A percentile compares a stretch with the other conserved stretches of the same genome.
phyloP scores from a whole-genome alignment of 2,113 vertebrate genomes.

The Papio anubis region DNA sequence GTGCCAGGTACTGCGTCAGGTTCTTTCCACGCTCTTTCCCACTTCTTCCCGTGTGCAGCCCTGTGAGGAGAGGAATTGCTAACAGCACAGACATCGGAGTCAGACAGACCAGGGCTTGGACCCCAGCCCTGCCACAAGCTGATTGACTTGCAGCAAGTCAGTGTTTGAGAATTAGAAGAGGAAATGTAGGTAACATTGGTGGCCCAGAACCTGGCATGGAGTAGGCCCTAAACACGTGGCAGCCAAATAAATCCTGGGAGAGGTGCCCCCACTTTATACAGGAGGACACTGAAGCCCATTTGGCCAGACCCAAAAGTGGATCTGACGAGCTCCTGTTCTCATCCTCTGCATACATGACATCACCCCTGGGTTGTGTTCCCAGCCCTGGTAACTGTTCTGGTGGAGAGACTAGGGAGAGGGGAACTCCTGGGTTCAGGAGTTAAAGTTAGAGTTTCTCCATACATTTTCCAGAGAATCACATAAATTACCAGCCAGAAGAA shows the following conservation, averaged over 20 bases:
- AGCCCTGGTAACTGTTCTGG: background rate
- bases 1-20: background rate
- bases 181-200: background rate
- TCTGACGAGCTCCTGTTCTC: background rate
- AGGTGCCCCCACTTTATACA: background rate
- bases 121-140: background rate
- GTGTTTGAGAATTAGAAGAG: background rate
- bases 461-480: background rate
- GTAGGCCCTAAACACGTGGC: background rate
- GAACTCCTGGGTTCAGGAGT: background rate
- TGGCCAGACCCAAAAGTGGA: background rate
- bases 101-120: background rate
- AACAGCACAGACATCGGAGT: background rate
- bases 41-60: background rate
- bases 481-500: background rate
- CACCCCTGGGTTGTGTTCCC: background rate
- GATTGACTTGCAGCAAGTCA: background rate
- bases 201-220: background rate
- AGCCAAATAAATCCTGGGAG: background rate
- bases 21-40: background rate
- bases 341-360: background rate
- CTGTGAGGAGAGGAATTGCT: background rate
- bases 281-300: background rate
- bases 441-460: background rate
- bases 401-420: background rate